Evolutionary conservation across 2,797 vertebrate species (phyloP), one percentile per base, ranked within the genome.

Genomic region (Zenarchopterus dispar): DNA sequence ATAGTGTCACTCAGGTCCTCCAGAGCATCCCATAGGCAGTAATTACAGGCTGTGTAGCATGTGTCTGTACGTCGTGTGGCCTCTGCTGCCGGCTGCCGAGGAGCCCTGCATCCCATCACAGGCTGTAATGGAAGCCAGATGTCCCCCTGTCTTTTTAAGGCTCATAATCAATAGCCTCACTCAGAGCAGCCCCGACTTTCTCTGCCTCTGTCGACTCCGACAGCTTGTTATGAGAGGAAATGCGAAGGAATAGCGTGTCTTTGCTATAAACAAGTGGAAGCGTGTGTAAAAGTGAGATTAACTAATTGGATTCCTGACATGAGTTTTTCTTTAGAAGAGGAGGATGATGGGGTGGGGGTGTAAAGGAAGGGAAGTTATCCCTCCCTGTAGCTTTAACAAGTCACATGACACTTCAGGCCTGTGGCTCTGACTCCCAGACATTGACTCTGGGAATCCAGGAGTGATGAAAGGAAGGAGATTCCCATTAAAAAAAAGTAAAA

Each of bases 91-190:
- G 90, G 86, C 86, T 89, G 88, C 92, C 68, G 89, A 72, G 74
- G 77, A 80, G 88, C 86, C 87, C 92, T 92, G 91, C 86, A 78
- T 87, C 81, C 90, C 77, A 73, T 90, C 90, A 86, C 88, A 76
- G 73, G 84, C 87, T 67, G 23, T 95, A 95, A 97, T 94, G 93
- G 90, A 94, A 95, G 91, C 93, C 97, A 97, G 95, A 96, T 96
- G 96, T 89, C 91, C 89, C 88, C 82, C 70, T 87, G 93, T 93
- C 87, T 87, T 87, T 94, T 95, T 85, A 81, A 91, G 90, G 88
- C 88, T 90, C 91, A 94, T 94, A 95, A 96, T 96, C 95, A 93
- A 96, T 96, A 88, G 84, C 73, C 78, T 85, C 77, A 80, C 83
- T 86, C 76, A 36, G 56, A 74, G 61, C 70, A 28, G 63, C 71